phyloP scores from a whole-genome alignment of 2,888 invertebrate genomes.

The Ophion ellenae region DNA sequence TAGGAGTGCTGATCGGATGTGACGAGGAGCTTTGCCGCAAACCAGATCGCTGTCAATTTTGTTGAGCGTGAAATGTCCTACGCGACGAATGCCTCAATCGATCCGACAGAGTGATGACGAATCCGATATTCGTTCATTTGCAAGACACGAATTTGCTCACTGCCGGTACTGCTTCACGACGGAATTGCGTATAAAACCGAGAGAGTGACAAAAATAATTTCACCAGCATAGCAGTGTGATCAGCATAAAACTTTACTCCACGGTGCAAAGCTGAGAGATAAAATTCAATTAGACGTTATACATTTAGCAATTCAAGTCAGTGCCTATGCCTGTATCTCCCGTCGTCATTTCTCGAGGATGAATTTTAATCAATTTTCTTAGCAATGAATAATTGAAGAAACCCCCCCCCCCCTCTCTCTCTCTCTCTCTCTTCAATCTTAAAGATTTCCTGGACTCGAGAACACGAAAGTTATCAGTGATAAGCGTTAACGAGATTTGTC shows the following conservation, averaged over 20 bases:
- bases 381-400: slow-evolving; percentile 35
- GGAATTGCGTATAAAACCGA: slow-evolving; percentile 5
- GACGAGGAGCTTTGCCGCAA: neutral
- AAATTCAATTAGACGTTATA: slow-evolving; percentile 54
- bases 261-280: slow-evolving; percentile 5
- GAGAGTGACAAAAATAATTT: neutral
- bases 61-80: neutral
- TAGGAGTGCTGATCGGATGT: too few relatives aligned
- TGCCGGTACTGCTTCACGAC: slow-evolving; percentile 4
- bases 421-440: neutral
- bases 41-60: neutral
- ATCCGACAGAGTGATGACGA: slow-evolving; percentile 3
- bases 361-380: slow-evolving; percentile 54
- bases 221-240: neutral
- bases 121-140: slow-evolving; percentile 16
- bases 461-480: slow-evolving; percentile 6
- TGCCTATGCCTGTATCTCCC: neutral
- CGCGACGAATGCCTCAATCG: slow-evolving; percentile 6
- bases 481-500: slow-evolving; percentile 19
- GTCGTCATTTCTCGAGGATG: slow-evolving; percentile 13
- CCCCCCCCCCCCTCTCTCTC: too few relatives aligned
- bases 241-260: slow-evolving; percentile 41
- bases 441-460: slow-evolving; percentile 14
- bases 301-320: slow-evolving; percentile 39
- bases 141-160: slow-evolving; percentile 38